A percentile compares a stretch with the other conserved stretches of the same genome.
These are phyloP conservation scores for Hyla sarda DNA, from an alignment of 2,113 vertebrate genomes.

Conservation along the genomic window DNA sequence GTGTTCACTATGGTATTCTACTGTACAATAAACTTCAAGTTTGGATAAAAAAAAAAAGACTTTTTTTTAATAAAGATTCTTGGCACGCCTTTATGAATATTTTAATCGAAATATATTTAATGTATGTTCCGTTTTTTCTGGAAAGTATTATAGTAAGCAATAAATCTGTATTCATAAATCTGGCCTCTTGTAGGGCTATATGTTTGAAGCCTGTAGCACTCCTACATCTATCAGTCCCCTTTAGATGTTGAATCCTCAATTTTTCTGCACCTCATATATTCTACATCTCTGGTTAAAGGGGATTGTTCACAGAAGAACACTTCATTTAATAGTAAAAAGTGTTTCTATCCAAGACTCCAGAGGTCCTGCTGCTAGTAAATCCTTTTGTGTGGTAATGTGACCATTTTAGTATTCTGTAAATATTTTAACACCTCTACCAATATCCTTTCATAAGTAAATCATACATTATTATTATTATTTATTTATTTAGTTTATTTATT, in stretches of 20 bases:
- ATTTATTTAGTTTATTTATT: too few species aligned
- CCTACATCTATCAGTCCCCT: neutral
- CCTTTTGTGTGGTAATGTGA: neutral
- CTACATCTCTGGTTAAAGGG: neutral
- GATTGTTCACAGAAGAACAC: neutral
- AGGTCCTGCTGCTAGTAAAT: neutral
- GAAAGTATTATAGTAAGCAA: neutral
- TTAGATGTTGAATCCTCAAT: neutral
- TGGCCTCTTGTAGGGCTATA: neutral
- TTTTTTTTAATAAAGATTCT: neutral
- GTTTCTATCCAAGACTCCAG: neutral
- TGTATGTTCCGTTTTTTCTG: neutral
- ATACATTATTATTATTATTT: too few species aligned
- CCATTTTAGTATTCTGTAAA: neutral
- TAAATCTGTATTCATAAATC: neutral
- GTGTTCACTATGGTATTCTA: constrained; percentile 17
- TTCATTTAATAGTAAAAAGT: neutral
- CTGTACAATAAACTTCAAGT: constrained; percentile 6
- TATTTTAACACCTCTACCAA: neutral
- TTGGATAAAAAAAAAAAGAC: neutral
- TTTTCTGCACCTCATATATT: neutral
- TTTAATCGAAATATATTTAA: neutral
- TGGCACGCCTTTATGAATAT: neutral
- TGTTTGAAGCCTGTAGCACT: neutral
- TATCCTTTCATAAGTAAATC: too few species aligned